Evolutionary conservation across 2,113 vertebrate genomes (phyloP), one percentile per base, ranked within the genome.

Genomic region (Bufo bufo): DNA sequence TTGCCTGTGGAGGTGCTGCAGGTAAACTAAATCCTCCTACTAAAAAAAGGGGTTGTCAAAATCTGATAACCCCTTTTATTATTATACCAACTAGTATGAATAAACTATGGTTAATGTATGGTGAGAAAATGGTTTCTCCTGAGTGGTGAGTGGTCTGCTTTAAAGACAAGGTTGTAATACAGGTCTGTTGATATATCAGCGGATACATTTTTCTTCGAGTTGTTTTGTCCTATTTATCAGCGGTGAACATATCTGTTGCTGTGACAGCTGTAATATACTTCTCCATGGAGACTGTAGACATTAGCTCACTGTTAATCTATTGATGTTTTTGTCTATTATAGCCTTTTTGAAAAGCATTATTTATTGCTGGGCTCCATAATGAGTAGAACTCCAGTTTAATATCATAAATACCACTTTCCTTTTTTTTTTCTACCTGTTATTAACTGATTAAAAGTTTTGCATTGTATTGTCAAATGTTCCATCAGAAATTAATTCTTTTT

Each of bases 271-370:
- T 72, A 56, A 75, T 75, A 47, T 58, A 74, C 83, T 75, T 85
- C 69, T 85, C 69, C 83, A 84, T 84, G 63, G 82, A 84, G 63
- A 84, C 82, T 66, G 63, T 59, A 81, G 78, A 81, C 78, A 19
- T 84, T 66, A 45, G 43, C 63, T 83, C 63, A 8, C 11, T 50
- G 47, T n/a, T 84, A 56, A 85, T 85, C 69, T 75, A 23, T 58
- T 85, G 69, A 72, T 75, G 56, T 75, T 74, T 74, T 58, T 50
- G 20, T 72, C 33, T 74, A 19, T n/a, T 13, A 16, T 69, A 84
- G 20, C 59, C 82, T 23, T 58, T 84, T 58, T 84, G 49, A 84
- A 83, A 43, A 82, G 50, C 50, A 23, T 74, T 45, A 59, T 20
- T 75, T 23, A 85, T 50, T 54, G 47, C 82, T 52, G 7, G 10